These are phyloP conservation scores for Sebastes vulpes DNA, from an alignment of 2,797 vertebrate genomes.

Conservation along the genomic window DNA sequence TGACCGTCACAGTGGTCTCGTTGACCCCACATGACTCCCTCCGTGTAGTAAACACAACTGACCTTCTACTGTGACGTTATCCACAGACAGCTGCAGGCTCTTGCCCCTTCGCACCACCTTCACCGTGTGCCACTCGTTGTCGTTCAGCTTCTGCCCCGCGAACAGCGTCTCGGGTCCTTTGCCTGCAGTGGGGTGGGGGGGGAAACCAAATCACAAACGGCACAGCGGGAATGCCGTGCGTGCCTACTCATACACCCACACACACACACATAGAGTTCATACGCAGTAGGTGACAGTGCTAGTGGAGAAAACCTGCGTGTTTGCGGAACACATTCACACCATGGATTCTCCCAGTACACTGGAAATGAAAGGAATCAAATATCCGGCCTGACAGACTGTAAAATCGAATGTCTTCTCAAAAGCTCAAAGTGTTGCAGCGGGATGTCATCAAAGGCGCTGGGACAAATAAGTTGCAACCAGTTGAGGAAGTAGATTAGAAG, in stretches of 20 bases:
- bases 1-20: background rate
- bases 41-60: slow-evolving; percentile 5
- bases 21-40: background rate
- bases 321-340: slow-evolving; percentile 36
- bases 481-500: slow-evolving; percentile 21
- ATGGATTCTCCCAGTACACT: background rate
- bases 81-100: slow-evolving; percentile 94
- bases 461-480: background rate
- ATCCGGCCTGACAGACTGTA: slow-evolving; percentile 26
- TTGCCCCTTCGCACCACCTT: slow-evolving; percentile 92
- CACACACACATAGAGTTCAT: slow-evolving; percentile 21
- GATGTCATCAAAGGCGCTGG: slow-evolving; percentile 9
- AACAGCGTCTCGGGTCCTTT: slow-evolving; percentile 93
- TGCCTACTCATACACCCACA: slow-evolving; percentile 7
- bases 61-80: slow-evolving; percentile 97
- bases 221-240: slow-evolving; percentile 31
- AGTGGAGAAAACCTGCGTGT: slow-evolving; percentile 71
- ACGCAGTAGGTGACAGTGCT: slow-evolving; percentile 32
- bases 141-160: slow-evolving; percentile 94
- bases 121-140: slow-evolving; percentile 96
- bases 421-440: slow-evolving; percentile 7
- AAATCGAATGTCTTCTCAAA: slow-evolving; percentile 29
- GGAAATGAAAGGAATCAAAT: slow-evolving; percentile 39
- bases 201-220: slow-evolving; percentile 67
- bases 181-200: slow-evolving; percentile 81